Base-by-base conservation (phyloP, 2,888 invertebrate species). In the Lithophane ornitopus region DNA sequence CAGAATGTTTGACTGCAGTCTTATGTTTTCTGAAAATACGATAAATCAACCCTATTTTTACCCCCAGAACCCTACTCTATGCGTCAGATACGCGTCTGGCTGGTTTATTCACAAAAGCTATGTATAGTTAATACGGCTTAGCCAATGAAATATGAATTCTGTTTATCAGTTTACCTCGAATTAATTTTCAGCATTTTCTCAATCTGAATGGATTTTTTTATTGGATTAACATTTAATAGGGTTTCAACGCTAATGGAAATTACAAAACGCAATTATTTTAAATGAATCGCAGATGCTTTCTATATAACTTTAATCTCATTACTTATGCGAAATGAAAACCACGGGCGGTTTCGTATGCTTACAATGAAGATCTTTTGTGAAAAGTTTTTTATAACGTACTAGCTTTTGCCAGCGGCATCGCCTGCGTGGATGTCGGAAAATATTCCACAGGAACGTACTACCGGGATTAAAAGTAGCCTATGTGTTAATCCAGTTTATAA, bases 231-330 rank as follows among this genome's bases (percentile, higher is more conserved):
- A 58, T 66, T 59, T 34, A 70, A 70, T 63, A 66, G 19, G 12
- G 14, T 82, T 68, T 65, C 54, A 69, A n/a, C 44, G 41, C 39
- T 75, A 75, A 75, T 83, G 70, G 39, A 71, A 82, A 83, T 71
- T 65, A 71, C 52, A 75, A 68, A 83, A 75, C 34, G 71, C 56
- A 69, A 71, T 81, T 62, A 78, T 78, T 82, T 70, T 19, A 34
- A 82, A 77, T 82, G 69, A 73, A 78, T 70, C 66, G 65, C 70
- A 74, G 70, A 79, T 80, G 80, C 76, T 82, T 80, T 78, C 84
- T 87, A 77, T 84, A 39, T 49, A 73, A 65, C 28, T 73, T 81
- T 54, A 78, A 71, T 74, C 72, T 70, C 22, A 73, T 80, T 84
- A 67, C 63, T 84, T 73, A 73, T 59, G 70, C 63, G 44, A 52